These are phyloP conservation scores for Cheilosia impressa DNA, from an alignment of 2,888 invertebrate genomes.

Conservation along the genomic window DNA sequence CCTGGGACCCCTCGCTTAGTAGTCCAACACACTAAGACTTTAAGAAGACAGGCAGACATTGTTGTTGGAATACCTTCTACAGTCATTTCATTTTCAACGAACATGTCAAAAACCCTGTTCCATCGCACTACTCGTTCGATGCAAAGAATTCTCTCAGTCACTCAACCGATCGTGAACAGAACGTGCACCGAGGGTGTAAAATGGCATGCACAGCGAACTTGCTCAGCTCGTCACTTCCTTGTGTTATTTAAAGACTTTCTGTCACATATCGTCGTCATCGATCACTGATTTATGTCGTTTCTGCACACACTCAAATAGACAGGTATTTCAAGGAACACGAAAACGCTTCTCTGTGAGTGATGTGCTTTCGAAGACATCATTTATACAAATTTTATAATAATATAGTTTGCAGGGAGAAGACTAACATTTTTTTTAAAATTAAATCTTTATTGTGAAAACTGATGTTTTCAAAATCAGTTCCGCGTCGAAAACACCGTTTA, in stretches of 20 bases:
- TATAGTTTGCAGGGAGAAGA: neutral
- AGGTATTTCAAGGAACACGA: slow-evolving; percentile 3
- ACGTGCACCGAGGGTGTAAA: neutral
- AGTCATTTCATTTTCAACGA: no score
- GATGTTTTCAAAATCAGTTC: no score
- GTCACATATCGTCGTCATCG: slow-evolving; percentile 14
- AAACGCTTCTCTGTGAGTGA: slow-evolving; percentile 3
- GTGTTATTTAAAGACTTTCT: slow-evolving; percentile 32
- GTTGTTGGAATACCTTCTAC: no score
- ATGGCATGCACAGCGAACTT: neutral
- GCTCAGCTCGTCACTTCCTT: neutral
- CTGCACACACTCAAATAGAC: slow-evolving; percentile 3
- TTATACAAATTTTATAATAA: neutral
- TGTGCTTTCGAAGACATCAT: slow-evolving; percentile 1
- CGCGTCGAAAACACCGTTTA: neutral
- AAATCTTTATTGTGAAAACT: no score
- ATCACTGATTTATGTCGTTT: neutral
- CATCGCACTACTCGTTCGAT: no score
- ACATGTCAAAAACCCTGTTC: no score
- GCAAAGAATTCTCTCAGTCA: neutral
- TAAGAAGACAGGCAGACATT: no score
- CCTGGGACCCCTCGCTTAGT: no score
- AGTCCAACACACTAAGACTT: no score
- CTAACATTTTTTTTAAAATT: no score
- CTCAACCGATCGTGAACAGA: neutral